Conservation (phyloP, 2,113 vertebrate species). For the Capreolus pygargus region DNA sequence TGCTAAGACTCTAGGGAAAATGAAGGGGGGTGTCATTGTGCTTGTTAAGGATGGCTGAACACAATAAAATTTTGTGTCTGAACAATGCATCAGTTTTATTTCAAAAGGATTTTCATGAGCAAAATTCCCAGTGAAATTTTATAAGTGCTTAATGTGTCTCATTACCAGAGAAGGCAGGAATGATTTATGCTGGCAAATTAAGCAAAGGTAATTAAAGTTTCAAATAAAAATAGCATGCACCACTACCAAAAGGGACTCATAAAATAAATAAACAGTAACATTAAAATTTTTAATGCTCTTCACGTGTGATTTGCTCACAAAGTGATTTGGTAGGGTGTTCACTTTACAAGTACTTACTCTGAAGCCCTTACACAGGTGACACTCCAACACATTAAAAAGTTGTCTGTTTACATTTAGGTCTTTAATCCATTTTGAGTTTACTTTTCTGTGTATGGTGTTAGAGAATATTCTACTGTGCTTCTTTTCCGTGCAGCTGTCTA, state of each 20-base stretch:
- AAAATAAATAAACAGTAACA: background rate
- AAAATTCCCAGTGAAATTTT: background rate
- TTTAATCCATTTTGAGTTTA: background rate
- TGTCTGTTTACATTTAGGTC: background rate
- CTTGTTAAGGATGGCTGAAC: background rate
- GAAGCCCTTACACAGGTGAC: background rate
- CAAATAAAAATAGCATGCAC: background rate
- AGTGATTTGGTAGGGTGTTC: background rate
- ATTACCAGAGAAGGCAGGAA: background rate
- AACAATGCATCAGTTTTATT: background rate
- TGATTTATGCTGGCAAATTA: background rate
- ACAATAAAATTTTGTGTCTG: background rate
- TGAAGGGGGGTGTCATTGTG: background rate
- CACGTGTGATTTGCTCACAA: background rate
- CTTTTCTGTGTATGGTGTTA: background rate
- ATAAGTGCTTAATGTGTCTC: background rate
- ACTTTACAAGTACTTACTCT: background rate
- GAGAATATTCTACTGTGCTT: background rate
- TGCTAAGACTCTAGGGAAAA: background rate
- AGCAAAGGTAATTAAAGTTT: constrained; percentile 7
- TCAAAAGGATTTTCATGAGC: background rate
- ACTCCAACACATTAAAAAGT: background rate
- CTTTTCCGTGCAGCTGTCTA: background rate
- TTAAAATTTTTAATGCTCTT: background rate
- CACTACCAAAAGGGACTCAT: background rate